Evolutionary conservation across 2,113 vertebrate species (phyloP), one percentile per base, ranked within the genome.

Genomic region (Lycaon pictus): DNA sequence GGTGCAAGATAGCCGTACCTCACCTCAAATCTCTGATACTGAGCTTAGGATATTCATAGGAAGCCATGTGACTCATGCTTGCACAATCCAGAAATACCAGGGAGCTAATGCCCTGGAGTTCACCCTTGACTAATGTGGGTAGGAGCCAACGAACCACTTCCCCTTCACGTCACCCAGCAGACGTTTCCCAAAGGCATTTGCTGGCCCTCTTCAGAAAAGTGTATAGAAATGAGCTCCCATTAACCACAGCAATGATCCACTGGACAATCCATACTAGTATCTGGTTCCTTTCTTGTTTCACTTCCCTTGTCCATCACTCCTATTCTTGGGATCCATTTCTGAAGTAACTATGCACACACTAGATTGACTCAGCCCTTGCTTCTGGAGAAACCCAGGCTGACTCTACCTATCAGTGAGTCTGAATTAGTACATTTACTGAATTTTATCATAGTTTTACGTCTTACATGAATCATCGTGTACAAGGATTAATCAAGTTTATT

Each of bases 401-500:
- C 32, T 69, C 35, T 91, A 48, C 6, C 27, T 32, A 48, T 84
- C 35, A 71, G 22, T 65, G 23, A 94, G 43, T 88, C 60, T 51
- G 53, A 93, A 86, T 85, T 53, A 72, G 35, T 32, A 25, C 77
- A 58, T 37, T 81, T 81, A 58, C 20, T 37, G 79, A 58, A 81
- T 35, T 81, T 25, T 58, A 74, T 83, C 23, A 67, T 4, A 51
- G 5, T 72, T 72, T 69, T 83, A 29, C 9, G 23, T 32, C 65
- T 84, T 51, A 43, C 3, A 22, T 35, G 51, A 22, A 58, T 79
- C 22, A 83, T 29, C 43, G 27, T 86, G 74, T 7, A 86, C 63
- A 92, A 93, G 20, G 23, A 76, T 69, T 55, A 88, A 89, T 79
- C 53, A 48, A 79, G 15, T 87, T 91, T 79, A 60, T 93, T 67